Evolutionary conservation across 1,140 invertebrate species (phyloP).

Genomic region (Aphelinus certus): DNA sequence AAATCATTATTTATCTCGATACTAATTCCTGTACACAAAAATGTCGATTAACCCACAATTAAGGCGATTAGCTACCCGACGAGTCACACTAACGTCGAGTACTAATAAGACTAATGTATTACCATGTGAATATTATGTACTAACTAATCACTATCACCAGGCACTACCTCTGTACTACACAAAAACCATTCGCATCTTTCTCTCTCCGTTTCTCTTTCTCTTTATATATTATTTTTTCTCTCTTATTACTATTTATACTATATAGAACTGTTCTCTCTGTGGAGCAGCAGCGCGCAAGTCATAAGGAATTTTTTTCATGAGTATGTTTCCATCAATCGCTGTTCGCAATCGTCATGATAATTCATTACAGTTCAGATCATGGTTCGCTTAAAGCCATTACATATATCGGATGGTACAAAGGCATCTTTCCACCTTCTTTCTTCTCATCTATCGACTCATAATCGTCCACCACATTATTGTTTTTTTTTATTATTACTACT

Average conservation of each 20-base stretch:
- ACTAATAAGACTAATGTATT: constrained; percentile 8
- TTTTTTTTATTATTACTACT: constrained; percentile 11
- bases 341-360: constrained; percentile 21
- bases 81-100: constrained; percentile 19
- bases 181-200: constrained; percentile 38
- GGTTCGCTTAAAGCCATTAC: constrained; percentile 26
- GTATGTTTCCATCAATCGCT: constrained; percentile 29
- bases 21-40: constrained; percentile 16
- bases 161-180: constrained; percentile 45
- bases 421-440: constrained; percentile 49
- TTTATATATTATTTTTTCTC: constrained; percentile 21
- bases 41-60: constrained; percentile 3
- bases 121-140: constrained; percentile 27
- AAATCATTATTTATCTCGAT: constrained; percentile 7
- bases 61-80: background rate
- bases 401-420: constrained; percentile 34
- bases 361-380: constrained; percentile 29
- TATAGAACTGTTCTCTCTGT: constrained; percentile 33
- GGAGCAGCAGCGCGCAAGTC: constrained; percentile 31
- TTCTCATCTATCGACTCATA: constrained; percentile 51
- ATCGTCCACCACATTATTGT: constrained; percentile 34
- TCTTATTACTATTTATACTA: background rate
- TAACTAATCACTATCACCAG: constrained; percentile 41
- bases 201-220: constrained; percentile 33
- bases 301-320: constrained; percentile 20